Conservation (phyloP, 1,140 invertebrate genomes). For the Homalodisca vitripennis region DNA sequence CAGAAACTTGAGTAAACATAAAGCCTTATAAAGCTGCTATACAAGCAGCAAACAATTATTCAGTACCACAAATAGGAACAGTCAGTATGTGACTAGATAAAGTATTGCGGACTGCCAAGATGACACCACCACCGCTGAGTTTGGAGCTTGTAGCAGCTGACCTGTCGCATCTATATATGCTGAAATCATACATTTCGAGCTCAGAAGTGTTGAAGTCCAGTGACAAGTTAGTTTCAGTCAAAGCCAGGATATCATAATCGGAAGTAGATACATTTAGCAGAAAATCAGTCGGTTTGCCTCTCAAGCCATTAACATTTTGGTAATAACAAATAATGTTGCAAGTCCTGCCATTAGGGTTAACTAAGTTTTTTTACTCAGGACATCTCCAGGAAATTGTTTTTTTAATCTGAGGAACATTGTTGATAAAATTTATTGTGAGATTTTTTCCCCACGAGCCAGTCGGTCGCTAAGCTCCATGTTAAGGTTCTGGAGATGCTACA, state of each 20-base stretch:
- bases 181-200: background rate
- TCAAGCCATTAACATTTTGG: constrained; percentile 1
- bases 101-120: too few relatives aligned
- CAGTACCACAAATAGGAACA: too few relatives aligned
- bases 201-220: background rate
- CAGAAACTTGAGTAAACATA: too few relatives aligned
- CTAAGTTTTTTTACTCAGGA: background rate
- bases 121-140: background rate
- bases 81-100: too few relatives aligned
- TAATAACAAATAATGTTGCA: background rate
- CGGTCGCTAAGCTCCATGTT: background rate
- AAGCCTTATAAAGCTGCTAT: too few relatives aligned
- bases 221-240: background rate
- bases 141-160: background rate
- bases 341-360: background rate
- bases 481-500: background rate
- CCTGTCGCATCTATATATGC: background rate
- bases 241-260: background rate
- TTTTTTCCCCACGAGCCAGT: background rate
- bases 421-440: background rate
- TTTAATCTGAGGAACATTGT: background rate
- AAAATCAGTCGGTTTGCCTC: background rate
- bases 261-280: background rate
- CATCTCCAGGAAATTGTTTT: too few relatives aligned
- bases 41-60: too few relatives aligned